These are phyloP conservation scores for Pithys albifrons DNA, from an alignment of 2,113 vertebrate species.

Conservation along the genomic window DNA sequence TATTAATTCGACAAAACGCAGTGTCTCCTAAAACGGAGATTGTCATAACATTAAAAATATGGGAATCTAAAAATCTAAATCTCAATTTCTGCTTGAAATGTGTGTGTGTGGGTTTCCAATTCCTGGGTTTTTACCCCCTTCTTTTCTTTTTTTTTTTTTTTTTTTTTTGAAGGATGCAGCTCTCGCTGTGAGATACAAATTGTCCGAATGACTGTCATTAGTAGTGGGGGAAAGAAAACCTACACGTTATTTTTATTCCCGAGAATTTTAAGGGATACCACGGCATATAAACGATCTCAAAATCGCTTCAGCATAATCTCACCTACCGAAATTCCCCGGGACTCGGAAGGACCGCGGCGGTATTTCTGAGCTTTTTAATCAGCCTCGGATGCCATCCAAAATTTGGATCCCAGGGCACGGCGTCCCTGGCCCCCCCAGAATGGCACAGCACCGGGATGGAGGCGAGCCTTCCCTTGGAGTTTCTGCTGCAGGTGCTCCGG, in stretches of 20 bases:
- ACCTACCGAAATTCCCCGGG: constrained; percentile 9
- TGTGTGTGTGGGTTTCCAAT: accelerated
- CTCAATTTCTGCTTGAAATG: constrained; percentile 8
- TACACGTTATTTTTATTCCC: constrained; percentile 17
- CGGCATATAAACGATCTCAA: neutral
- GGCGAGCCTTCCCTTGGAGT: neutral
- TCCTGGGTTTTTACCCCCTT: neutral
- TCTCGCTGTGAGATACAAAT: constrained; percentile 13
- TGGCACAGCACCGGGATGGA: neutral
- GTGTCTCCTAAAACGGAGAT: constrained; percentile 16
- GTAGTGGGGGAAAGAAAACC: neutral
- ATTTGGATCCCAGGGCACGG: neutral
- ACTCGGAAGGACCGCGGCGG: neutral
- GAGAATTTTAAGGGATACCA: constrained; percentile 23
- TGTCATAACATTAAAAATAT: constrained; percentile 41
- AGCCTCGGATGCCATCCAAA: neutral
- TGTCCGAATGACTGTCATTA: constrained; percentile 24
- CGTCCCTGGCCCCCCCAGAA: constrained; percentile 8
- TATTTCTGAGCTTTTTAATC: neutral
- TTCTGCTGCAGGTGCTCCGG: neutral
- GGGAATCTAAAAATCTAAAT: constrained; percentile 13
- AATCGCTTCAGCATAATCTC: constrained; percentile 2
- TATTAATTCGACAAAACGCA: constrained; percentile 51
- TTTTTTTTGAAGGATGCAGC: neutral
- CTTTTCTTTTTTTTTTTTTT: neutral